A percentile compares a stretch with the other conserved stretches of the same genome.
These are phyloP conservation scores for Chloropsis cyanopogon DNA, from an alignment of 2,113 vertebrate genomes.

Conservation along the genomic window DNA sequence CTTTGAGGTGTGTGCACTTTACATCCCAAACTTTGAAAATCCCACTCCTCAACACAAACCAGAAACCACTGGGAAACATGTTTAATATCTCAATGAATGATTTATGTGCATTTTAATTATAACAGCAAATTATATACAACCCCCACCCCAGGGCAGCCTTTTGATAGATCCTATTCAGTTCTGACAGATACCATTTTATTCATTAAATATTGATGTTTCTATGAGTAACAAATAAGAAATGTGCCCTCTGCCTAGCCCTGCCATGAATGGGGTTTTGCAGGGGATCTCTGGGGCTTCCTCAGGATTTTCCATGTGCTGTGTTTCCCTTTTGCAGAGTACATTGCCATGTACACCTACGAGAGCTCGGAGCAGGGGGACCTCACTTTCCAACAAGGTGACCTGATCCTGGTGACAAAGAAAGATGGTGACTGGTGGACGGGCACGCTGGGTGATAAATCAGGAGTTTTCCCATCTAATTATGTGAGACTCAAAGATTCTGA, in stretches of 20 bases:
- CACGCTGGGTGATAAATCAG: slow-evolving; percentile 86
- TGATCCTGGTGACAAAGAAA: slow-evolving; percentile 95
- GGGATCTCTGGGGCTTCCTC: neutral
- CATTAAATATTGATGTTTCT: neutral
- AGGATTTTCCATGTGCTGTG: neutral
- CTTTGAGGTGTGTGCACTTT: neutral
- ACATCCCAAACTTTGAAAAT: neutral
- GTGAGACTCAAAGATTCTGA: slow-evolving; percentile 95
- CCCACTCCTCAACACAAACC: neutral
- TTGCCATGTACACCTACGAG: slow-evolving; percentile 99
- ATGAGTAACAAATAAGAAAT: neutral
- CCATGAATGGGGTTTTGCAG: neutral
- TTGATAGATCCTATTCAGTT: neutral
- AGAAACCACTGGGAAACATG: neutral
- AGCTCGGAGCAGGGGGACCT: slow-evolving; percentile 97
- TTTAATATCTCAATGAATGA: neutral
- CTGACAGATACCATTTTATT: fast-evolving
- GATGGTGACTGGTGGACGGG: slow-evolving; percentile 99
- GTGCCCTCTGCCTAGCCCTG: neutral
- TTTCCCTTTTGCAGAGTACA: slow-evolving; percentile 80
- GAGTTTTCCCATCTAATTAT: slow-evolving; percentile 98
- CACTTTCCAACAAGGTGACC: slow-evolving; percentile 96
- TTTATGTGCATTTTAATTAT: neutral
- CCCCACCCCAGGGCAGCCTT: neutral
- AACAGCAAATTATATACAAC: neutral